Evolutionary conservation across 1,140 invertebrate species (phyloP), one percentile per base, ranked within the genome.

Genomic region (Platyscapa corneri): DNA sequence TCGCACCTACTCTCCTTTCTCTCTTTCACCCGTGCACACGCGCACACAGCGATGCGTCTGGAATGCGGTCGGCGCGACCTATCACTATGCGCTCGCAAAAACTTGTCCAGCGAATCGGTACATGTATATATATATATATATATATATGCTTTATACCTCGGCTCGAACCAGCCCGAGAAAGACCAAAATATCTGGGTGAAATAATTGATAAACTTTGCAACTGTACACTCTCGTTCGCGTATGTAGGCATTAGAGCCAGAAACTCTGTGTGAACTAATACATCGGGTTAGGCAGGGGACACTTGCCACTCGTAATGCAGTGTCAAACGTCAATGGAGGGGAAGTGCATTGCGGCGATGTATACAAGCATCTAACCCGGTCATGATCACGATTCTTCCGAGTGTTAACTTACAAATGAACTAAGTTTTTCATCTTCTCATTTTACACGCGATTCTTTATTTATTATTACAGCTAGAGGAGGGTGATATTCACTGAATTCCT

Each of bases 1-100:
- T 91, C 90, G 88, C 89, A 87, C 88, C 88, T 84, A 39, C 56
- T 60, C 23, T 60, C 10, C 27, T 60, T 60, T 60, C 56, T 60
- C 56, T 60, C 56, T 60, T 89, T 30, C 34, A 8, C 6, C 32
- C 32, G 30, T 10, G 14, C 27, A 65, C 67, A 8, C 67, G 67
- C 30, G 37, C 70, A 30, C 30, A 32, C 65, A 89, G 10, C 20
- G 37, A 65, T 20, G 34, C 60, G 87, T 88, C 75, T 81, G 90
- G 91, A 91, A 91, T 91, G 91, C 88, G 83, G 86, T 89, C 53
- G 37, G 32, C 27, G 3, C 8, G 0, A 2, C n/a, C 42, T 75
- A 30, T n/a, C 72, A 16, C 42, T 32, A 37, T 32, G 39, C 20
- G 23, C n/a, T n/a, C 39, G 23, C 30, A 39, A 27, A 32, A 32